Evolutionary conservation across 2,888 invertebrate species (phyloP).

Genomic region (Microplitis deprimator): DNA sequence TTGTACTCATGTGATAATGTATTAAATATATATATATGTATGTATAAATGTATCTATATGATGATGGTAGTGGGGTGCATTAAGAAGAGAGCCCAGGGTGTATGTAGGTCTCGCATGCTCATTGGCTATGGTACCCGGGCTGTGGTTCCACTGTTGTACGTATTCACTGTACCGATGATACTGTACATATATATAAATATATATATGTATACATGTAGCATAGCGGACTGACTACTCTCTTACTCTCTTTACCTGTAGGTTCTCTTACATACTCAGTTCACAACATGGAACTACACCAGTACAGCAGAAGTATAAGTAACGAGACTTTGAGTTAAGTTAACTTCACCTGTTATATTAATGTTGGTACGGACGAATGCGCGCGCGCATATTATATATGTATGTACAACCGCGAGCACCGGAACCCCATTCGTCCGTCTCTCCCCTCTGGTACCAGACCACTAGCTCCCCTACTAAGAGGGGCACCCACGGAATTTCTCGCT

Average conservation of each 20-base stretch:
- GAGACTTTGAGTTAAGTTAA: conserved; percentile 3
- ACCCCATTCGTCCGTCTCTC: conserved; percentile 40
- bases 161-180: conserved; percentile 4
- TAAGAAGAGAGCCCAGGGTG: conserved; percentile 48
- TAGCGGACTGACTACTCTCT: conserved; percentile 24
- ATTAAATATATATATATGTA: no score
- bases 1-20: no score
- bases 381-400: conserved; percentile 6
- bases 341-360: conserved; percentile 36
- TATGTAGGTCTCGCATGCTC: conserved; percentile 68
- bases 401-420: conserved; percentile 45
- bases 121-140: conserved; percentile 58
- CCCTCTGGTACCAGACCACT: background rate
- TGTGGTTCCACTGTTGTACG: conserved; percentile 24
- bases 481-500: conserved; percentile 54
- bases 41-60: no score
- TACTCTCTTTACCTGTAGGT: background rate
- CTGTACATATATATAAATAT: background rate
- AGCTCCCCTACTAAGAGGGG: conserved; percentile 45
- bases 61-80: conserved; percentile 49
- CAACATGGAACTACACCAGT: background rate
- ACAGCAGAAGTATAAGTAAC: background rate
- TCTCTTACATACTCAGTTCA: background rate
- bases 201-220: background rate
- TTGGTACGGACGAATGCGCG: background rate